Base-by-base conservation (phyloP, 2,113 vertebrate species). In the Petromus typicus region DNA sequence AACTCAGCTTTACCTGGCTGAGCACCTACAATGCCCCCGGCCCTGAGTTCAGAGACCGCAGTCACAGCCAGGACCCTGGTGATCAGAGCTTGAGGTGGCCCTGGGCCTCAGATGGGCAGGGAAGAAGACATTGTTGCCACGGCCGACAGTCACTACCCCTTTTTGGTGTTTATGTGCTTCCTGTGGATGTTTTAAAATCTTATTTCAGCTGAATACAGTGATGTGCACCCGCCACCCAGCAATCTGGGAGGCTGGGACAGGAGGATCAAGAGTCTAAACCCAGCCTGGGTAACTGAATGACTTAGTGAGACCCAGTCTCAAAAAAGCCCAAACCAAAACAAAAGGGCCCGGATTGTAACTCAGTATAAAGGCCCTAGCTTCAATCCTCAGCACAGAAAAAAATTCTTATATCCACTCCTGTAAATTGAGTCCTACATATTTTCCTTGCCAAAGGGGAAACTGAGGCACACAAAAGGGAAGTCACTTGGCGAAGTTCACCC, bases 391-490 rank as follows among this genome's bases (percentile, higher is more conserved):
- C 40, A 17, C 73, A 30, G 25, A 48, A 76, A 17, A 14, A 32
- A 76, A 48, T 25, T 32, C 71, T 30, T 48, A 7, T 14, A 32
- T 76, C 81, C 13, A 9, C 22, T 11, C 30, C 69, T 57, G 2
- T 0, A n/a, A 76, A 37, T 12, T 2, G 20, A 22, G 45, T 27
- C 23, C 51, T 20, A 1, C 32, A 64, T 45, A 45, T 17, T 23
- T n/a, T 17, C 78, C 87, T 59, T 78, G 71, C 71, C 22, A 7
- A 12, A 17, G 30, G 43, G 22, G 37, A 63, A 45, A 30, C 6
- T 69, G 80, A 94, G 80, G 90, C 71, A 11, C 88, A 92, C 64
- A 93, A 88, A 88, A 25, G 45, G 37, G 17, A 63, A 57, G 20
- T 10, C 75, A 45, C 67, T 84, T 71, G 64, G 14, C 69, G 32